Percentiles rank a stretch among this genome's conserved stretches.
phyloP scores from a whole-genome alignment of 64 coral and sea anemone species.

The Pachyseris speciosa region DNA sequence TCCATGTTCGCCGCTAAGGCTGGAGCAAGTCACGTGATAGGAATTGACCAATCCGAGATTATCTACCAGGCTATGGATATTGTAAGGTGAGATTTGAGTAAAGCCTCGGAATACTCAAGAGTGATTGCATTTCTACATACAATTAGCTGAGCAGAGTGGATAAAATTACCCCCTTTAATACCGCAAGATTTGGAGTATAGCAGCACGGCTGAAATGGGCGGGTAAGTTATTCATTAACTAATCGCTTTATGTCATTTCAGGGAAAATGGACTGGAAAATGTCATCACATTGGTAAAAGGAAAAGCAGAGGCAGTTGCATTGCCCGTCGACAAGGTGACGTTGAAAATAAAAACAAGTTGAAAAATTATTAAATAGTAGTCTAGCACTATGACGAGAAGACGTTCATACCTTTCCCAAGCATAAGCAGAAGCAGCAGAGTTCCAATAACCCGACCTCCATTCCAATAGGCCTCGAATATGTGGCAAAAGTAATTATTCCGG shows the following conservation, averaged over 20 bases:
- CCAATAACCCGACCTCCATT: no score
- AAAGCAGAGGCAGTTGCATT: constrained; percentile 86
- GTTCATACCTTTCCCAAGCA: no score
- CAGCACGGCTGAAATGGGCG: no score
- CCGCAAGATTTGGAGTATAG: background rate
- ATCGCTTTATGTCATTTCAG: constrained; percentile 56
- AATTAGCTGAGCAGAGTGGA: no score
- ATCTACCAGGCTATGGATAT: constrained; percentile 99
- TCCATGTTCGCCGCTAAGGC: constrained; percentile 98
- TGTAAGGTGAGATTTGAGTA: constrained; percentile 57
- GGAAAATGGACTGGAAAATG: constrained; percentile 92
- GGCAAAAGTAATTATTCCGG: no score
- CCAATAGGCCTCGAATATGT: no score
- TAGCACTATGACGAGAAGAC: no score
- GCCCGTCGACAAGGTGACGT: constrained; percentile 72
- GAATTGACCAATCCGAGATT: constrained; percentile 95
- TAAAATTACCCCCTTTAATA: background rate
- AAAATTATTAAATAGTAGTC: background rate
- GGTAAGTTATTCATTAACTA: no score
- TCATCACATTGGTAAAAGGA: constrained; percentile 84
- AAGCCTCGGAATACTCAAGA: background rate
- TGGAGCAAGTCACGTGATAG: constrained; percentile 87
- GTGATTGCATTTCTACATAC: background rate
- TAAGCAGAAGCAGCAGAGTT: no score
- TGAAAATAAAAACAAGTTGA: no score